Conservation (phyloP, 2,888 invertebrate genomes). For the Lymantria monacha region DNA sequence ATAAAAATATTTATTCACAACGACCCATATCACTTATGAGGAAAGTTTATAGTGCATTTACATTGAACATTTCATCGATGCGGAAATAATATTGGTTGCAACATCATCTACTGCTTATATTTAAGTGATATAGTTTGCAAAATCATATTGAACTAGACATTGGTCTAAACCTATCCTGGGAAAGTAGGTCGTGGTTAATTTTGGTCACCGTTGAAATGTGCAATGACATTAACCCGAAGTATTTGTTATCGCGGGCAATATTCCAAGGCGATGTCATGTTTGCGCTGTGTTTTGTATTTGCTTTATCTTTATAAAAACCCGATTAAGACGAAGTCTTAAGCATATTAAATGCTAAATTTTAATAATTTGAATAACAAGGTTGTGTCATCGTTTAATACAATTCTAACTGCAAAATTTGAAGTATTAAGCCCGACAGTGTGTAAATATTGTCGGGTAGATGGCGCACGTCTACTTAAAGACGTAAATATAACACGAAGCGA, state of each 20-base stretch:
- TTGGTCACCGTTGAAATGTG: slow-evolving; percentile 35
- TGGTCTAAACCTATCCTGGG: slow-evolving; percentile 45
- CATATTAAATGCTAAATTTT: no score
- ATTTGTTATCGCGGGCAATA: slow-evolving; percentile 51
- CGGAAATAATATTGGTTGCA: slow-evolving; percentile 17
- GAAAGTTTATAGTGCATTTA: slow-evolving; percentile 13
- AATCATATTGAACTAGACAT: slow-evolving; percentile 69
- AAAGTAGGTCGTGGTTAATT: slow-evolving; percentile 55
- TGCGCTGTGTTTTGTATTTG: slow-evolving; percentile 20
- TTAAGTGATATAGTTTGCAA: no score
- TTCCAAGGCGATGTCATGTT: slow-evolving; percentile 52
- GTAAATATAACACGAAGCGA: no score
- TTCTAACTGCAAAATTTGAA: no score
- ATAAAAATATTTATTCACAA: slow-evolving; percentile 13
- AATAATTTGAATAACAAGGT: no score
- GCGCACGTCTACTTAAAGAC: no score
- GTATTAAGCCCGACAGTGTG: no score
- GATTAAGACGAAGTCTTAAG: no score
- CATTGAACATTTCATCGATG: slow-evolving; percentile 36
- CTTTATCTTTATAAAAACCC: no score
- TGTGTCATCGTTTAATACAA: no score
- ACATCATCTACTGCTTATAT: no score
- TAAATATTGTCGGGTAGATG: no score
- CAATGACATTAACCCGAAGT: slow-evolving; percentile 41
- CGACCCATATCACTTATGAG: slow-evolving; percentile 26